Base-by-base conservation (phyloP, 35 echinoderm and acorn worm species). In the Apostichopus californicus region DNA sequence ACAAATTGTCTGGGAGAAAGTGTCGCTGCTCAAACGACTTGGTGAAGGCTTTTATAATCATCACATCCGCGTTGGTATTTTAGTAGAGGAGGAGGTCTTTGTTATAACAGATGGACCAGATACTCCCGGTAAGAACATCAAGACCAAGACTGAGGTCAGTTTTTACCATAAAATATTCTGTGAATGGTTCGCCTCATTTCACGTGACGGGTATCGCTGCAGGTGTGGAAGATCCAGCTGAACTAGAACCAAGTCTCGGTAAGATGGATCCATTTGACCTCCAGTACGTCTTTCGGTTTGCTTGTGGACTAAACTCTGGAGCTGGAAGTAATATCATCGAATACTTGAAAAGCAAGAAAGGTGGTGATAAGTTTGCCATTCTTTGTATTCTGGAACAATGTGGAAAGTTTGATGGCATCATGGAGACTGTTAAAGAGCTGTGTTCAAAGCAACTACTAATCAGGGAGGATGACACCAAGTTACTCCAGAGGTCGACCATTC, bases 301-400 rank as follows among this genome's bases (percentile, higher is more conserved):
- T n/a, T 75, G 71, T 75, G 71, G 71, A 75, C 0, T 75, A 22
- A 75, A 75, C n/a, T 6, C 71, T 75, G 21, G 21, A 75, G 71
- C 71, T 75, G 71, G 71, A n/a, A 18, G 17, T 75, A 75, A 75
- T 7, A 75, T 75, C 71, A 75, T 75, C 71, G 71, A 75, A 75
- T 75, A 75, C n/a, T 4, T 75, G 71, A 75, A 75, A 0, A 75
- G 71, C 71, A 75, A 18, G 21, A 18, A 18, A 75, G 71, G 7
- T 75, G 14, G 71, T 22, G 71, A 75, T n/a, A 75, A n/a, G 71
- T 75, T 75, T 75, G 17, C 71, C 14, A 75, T 75, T 7, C 71
- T 75, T n/a, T 75, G 71, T 18, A 75, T 75, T 20, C 71, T 75
- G 21, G 71, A 75, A 24, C 71, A 75, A 75, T 0, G 21, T 20